phyloP scores from a whole-genome alignment of 2,113 vertebrate genomes.

The Otus sunia region DNA sequence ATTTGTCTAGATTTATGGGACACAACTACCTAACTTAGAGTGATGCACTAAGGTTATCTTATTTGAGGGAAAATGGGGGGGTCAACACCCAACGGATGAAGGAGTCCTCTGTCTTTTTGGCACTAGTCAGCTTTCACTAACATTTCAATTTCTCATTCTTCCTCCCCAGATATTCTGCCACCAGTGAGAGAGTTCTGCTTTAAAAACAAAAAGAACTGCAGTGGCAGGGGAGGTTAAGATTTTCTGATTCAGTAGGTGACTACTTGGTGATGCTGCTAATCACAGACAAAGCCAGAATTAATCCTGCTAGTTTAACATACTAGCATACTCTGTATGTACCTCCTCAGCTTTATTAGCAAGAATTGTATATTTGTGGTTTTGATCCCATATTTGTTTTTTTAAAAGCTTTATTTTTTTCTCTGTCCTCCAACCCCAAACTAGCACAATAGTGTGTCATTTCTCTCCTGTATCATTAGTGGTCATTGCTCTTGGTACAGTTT shows the following conservation, averaged over 20 bases:
- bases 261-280: not conserved
- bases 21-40: not conserved
- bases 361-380: not conserved
- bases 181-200: not conserved
- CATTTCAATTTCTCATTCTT: not conserved
- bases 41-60: not conserved
- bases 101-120: not conserved
- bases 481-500: not conserved
- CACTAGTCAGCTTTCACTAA: not conserved
- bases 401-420: not conserved
- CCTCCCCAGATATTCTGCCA: not conserved
- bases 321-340: not conserved
- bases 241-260: not conserved
- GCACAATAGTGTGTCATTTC: not conserved
- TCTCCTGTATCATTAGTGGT: not conserved
- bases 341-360: not conserved
- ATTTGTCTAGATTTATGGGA: not conserved
- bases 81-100: not conserved
- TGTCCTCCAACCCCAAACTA: not conserved
- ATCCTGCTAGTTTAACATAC: not conserved
- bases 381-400: not conserved
- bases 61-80: not conserved
- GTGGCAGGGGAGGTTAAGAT: not conserved
- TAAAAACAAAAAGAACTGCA: not conserved
- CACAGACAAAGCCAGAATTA: not conserved